Evolutionary conservation across 2,113 vertebrate species (phyloP).

Genomic region (Planiliza haematocheilus): DNA sequence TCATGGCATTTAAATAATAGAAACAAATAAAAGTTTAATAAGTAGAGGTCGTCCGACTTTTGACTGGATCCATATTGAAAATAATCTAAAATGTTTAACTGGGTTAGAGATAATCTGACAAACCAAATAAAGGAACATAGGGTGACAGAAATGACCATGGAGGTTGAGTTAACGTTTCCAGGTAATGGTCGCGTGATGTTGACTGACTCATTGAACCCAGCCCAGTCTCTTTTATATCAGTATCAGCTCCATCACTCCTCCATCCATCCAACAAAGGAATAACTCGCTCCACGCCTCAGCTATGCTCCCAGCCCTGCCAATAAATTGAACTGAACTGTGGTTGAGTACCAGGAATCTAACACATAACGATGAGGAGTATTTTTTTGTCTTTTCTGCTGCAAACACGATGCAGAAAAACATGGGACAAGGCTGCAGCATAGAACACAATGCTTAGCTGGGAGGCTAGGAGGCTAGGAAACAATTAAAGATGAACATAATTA

Average conservation of each 20-base stretch:
- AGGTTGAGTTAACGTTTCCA: neutral
- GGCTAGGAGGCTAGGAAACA: too few species aligned
- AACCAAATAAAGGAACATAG: too few species aligned
- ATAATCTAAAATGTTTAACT: too few species aligned
- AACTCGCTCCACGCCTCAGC: neutral
- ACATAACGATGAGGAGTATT: slow-evolving; percentile 14
- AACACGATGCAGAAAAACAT: slow-evolving; percentile 3
- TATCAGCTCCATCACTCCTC: neutral
- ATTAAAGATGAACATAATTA: too few species aligned
- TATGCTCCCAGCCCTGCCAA: neutral
- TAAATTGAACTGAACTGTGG: slow-evolving; percentile 22
- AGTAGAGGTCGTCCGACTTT: too few species aligned
- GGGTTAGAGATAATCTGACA: too few species aligned
- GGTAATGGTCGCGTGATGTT: neutral
- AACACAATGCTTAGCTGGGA: too few species aligned
- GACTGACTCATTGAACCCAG: neutral
- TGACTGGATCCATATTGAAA: too few species aligned
- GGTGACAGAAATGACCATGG: neutral
- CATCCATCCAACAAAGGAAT: too few species aligned
- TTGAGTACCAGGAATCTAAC: neutral
- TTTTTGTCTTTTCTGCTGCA: slow-evolving; percentile 22
- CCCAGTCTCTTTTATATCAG: slow-evolving; percentile 1
- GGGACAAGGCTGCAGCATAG: neutral
- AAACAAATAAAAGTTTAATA: too few species aligned
- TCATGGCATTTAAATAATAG: too few species aligned